Percentiles rank a stretch among this genome's conserved stretches.
These are phyloP conservation scores for Limnephilus rhombicus DNA, from an alignment of 2,888 invertebrate genomes.

Conservation along the genomic window DNA sequence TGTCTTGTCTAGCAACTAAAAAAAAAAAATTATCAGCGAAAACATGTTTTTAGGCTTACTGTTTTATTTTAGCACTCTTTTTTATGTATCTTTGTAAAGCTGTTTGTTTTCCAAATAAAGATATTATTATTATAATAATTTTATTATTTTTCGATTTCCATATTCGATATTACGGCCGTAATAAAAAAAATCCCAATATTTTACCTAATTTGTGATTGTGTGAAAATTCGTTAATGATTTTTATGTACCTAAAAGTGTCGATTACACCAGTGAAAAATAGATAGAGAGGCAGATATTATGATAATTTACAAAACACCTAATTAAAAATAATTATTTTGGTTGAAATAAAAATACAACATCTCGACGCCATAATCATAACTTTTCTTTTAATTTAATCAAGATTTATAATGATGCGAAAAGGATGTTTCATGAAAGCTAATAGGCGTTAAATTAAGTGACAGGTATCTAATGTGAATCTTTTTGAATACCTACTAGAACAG, in stretches of 20 bases:
- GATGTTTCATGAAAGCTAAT: conserved; percentile 6
- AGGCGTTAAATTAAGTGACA: background rate
- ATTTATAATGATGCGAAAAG: conserved; percentile 40
- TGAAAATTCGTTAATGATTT: background rate
- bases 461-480: conserved; percentile 6
- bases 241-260: background rate
- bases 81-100: too few relatives aligned
- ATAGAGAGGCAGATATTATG: background rate
- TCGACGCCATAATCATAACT: conserved; percentile 28
- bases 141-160: background rate
- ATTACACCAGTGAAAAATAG: background rate
- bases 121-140: too few relatives aligned
- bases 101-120: too few relatives aligned
- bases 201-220: background rate
- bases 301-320: background rate
- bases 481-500: background rate
- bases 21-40: too few relatives aligned
- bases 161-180: background rate
- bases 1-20: too few relatives aligned
- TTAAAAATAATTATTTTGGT: background rate
- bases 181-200: background rate
- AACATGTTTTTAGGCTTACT: too few relatives aligned
- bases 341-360: conserved; percentile 4
- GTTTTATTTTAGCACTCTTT: too few relatives aligned
- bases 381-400: conserved; percentile 15